Conservation (phyloP, 35 echinoderm and acorn worm species). For the Hemicentrotus pulcherrimus region DNA sequence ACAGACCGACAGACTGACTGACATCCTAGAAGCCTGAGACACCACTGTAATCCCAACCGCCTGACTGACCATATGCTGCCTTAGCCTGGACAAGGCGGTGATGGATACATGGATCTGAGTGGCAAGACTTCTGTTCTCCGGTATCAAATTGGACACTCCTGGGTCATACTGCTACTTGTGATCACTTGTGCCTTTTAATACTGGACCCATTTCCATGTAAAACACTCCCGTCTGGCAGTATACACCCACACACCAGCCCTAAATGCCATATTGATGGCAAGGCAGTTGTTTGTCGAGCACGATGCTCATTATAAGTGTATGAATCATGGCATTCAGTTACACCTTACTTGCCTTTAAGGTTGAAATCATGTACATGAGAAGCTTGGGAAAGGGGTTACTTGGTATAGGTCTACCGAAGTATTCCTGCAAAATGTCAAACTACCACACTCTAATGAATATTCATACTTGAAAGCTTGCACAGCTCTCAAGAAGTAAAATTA, state of each 20-base stretch:
- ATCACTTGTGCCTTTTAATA: background rate
- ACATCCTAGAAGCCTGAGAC: background rate
- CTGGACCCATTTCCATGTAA: background rate
- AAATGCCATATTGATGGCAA: background rate
- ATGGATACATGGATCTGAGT: background rate
- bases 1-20: background rate
- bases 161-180: background rate
- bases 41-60: background rate
- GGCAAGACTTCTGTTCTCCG: background rate
- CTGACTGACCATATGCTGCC: background rate
- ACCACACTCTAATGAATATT: background rate
- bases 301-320: background rate
- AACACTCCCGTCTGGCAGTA: background rate
- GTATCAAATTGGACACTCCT: background rate
- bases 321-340: background rate
- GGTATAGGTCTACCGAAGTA: no score
- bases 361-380: background rate
- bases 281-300: background rate
- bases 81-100: background rate
- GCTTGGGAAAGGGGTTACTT: background rate
- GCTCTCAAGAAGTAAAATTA: background rate
- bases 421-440: no score
- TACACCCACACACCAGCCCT: background rate
- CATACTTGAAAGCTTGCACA: background rate
- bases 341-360: background rate